phyloP scores from a whole-genome alignment of 2,888 invertebrate genomes.

The Sarcophaga caerulescens region DNA sequence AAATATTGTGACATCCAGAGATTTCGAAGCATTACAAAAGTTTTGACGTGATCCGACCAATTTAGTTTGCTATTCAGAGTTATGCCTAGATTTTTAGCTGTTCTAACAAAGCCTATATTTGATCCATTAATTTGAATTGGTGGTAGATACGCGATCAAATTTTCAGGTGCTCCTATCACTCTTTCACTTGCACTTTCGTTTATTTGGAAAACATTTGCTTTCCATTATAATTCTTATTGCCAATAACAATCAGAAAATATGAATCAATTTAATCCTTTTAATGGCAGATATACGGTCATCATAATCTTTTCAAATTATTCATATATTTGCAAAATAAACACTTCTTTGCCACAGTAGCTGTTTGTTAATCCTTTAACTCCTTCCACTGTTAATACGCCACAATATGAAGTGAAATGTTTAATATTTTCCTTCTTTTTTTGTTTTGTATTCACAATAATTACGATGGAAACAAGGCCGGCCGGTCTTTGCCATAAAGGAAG shows the following conservation, averaged over 20 bases:
- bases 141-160: no score
- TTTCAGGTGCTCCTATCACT: no score
- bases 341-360: background rate
- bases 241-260: constrained; percentile 1
- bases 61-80: no score
- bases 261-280: constrained; percentile 58
- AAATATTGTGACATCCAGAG: no score
- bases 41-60: no score
- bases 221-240: background rate
- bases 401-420: constrained; percentile 56
- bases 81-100: no score
- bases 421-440: constrained; percentile 51
- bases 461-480: constrained; percentile 45
- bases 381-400: constrained; percentile 55
- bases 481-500: constrained; percentile 18
- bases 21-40: no score
- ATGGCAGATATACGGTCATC: constrained; percentile 11
- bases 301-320: constrained; percentile 45
- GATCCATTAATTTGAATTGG: no score
- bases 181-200: no score
- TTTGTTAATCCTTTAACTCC: constrained; percentile 60
- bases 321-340: constrained; percentile 32
- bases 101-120: no score
- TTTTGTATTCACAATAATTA: constrained; percentile 51
- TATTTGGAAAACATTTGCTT: no score